Evolutionary conservation across 2,888 invertebrate genomes (phyloP).

Genomic region (Chironomus tentans): DNA sequence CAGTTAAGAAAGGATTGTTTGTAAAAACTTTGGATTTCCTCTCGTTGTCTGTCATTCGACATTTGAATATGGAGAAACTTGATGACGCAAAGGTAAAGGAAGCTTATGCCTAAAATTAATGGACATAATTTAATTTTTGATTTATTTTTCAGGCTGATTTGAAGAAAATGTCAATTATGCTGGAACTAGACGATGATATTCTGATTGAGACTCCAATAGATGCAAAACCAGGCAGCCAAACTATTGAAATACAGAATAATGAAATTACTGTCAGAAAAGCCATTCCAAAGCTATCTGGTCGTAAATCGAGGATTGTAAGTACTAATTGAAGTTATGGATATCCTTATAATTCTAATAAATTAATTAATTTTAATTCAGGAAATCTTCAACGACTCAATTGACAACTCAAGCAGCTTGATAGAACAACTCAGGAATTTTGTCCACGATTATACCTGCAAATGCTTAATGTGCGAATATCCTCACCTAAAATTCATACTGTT

Average conservation of each 20-base stretch:
- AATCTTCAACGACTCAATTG: no score
- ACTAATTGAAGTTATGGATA: no score
- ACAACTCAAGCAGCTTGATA: no score
- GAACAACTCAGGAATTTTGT: neutral
- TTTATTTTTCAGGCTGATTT: neutral
- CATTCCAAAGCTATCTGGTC: no score
- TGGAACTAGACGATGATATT: neutral
- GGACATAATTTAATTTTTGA: neutral
- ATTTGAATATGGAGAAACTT: constrained; percentile 5
- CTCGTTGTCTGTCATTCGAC: neutral
- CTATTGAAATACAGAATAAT: no score
- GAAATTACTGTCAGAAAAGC: no score
- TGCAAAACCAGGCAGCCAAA: no score
- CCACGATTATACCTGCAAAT: neutral
- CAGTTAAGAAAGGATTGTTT: neutral
- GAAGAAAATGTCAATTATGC: neutral
- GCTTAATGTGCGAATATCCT: neutral
- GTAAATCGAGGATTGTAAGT: no score
- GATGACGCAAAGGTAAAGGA: constrained; percentile 6
- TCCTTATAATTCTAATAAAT: no score
- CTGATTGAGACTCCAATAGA: no score
- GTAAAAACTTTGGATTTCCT: neutral
- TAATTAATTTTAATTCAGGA: no score
- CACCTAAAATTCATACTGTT: neutral
- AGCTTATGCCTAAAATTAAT: neutral